A percentile compares a stretch with the other conserved stretches of the same genome.
phyloP scores from a whole-genome alignment of 2,113 vertebrate genomes.

The Cricetomys ansorgei region DNA sequence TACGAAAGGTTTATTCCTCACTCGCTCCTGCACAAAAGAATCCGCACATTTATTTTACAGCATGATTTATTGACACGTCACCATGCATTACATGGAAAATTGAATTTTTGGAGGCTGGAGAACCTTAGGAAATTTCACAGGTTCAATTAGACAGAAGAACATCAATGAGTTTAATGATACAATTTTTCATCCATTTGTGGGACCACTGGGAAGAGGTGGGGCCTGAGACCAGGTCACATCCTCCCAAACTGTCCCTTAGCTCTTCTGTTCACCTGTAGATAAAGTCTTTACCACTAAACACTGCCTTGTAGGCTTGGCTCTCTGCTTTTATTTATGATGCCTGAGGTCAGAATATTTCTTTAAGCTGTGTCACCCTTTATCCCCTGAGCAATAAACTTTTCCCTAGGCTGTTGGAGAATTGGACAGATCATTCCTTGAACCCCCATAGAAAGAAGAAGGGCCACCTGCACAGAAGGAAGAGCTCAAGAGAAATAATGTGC shows the following conservation, averaged over 20 bases:
- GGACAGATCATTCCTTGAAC: constrained; percentile 22
- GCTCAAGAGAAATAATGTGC: neutral
- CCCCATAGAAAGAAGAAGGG: neutral
- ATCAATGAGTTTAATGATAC: constrained; percentile 72
- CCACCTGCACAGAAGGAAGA: neutral
- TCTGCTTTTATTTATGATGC: constrained; percentile 49
- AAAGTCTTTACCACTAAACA: neutral
- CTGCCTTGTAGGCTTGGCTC: neutral
- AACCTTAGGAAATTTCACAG: constrained; percentile 82
- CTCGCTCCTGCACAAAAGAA: constrained; percentile 81
- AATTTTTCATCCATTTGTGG: constrained; percentile 76
- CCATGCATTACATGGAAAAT: constrained; percentile 84
- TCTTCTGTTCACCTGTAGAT: neutral
- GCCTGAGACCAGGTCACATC: neutral
- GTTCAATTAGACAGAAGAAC: constrained; percentile 82
- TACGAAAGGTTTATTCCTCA: constrained; percentile 87
- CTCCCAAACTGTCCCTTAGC: neutral
- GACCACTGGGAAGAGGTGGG: neutral
- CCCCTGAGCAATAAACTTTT: constrained; percentile 48
- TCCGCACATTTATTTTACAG: constrained; percentile 86
- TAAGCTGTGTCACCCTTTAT: constrained; percentile 42
- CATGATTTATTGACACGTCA: constrained; percentile 86
- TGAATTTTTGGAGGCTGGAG: constrained; percentile 80
- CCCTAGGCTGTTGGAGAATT: neutral
- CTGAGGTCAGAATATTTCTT: constrained; percentile 31